Evolutionary conservation across 1,140 invertebrate genomes (phyloP), one percentile per base, ranked within the genome.

Genomic region (Vanessa tameamea): DNA sequence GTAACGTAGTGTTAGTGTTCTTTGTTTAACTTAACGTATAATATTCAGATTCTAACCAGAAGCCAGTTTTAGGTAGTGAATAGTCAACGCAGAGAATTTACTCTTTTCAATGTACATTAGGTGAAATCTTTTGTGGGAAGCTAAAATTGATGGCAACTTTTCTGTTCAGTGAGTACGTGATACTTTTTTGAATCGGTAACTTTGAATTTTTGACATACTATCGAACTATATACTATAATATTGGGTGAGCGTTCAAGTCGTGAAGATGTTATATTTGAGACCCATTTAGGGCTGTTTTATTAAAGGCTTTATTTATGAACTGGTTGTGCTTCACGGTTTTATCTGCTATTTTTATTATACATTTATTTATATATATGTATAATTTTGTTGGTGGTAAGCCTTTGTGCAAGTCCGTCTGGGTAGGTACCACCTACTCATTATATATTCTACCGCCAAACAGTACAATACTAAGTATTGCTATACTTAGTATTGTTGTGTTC

Each of bases 1-100:
- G n/a, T 20, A 20, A 20, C 16, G 53, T 8, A 20, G 14, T 50
- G 9, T 6, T 20, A 2, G 3, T 59, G 23, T 59, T 59, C 55
- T 59, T 59, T 59, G 55, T 53, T 26, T 43, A 43, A 43, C 55
- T 26, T 59, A 59, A 13, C 20, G 20, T 26, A 20, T 57, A 57
- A 59, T 59, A 59, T 59, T 59, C 23, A 59, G 55, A 59, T 59
- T 23, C 55, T 26, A 59, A 59, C 55, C 55, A 59, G 55, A 59
- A 20, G 23, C 20, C 20, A 11, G 23, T 59, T 59, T 59, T 59
- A 23, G 55, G 11, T 14, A 59, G 20, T 20, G 53, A 9, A 11
- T 16, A 55, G 53, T 53, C 51, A 7, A 59, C 23, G 11, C 55
- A 26, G 23, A 20, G 55, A 59, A 14, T 11, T 13, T 26, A 26